Evolutionary conservation across 2,888 invertebrate genomes (phyloP).

Genomic region (Rotaria socialis): DNA sequence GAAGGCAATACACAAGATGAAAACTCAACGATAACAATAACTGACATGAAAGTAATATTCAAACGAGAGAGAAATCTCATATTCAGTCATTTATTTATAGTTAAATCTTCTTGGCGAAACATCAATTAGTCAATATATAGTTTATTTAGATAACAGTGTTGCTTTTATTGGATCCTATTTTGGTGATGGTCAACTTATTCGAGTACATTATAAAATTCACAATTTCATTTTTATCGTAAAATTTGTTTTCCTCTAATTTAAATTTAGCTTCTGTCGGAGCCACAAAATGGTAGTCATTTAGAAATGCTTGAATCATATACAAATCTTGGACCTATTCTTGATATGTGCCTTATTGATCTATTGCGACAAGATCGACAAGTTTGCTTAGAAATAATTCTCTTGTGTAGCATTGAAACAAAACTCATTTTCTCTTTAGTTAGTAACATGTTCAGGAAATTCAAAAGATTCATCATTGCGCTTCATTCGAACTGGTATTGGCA

Average conservation of each 20-base stretch:
- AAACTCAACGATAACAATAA: background rate
- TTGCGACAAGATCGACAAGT: constrained; percentile 70
- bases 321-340: constrained; percentile 91
- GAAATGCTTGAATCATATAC: constrained; percentile 91
- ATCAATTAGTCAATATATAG: constrained; percentile 86
- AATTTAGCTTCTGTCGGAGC: background rate
- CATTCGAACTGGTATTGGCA: constrained; percentile 95
- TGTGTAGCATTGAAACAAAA: too few relatives aligned
- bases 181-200: constrained; percentile 88
- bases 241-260: too few relatives aligned
- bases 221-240: too few relatives aligned
- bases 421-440: constrained; percentile 63
- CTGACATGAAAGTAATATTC: background rate
- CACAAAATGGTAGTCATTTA: constrained; percentile 76
- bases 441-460: constrained; percentile 91
- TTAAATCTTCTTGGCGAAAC: constrained; percentile 56
- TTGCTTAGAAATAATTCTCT: background rate
- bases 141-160: constrained; percentile 94
- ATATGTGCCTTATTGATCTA: constrained; percentile 93
- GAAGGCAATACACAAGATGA: constrained; percentile 61
- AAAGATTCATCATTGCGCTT: constrained; percentile 95
- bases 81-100: background rate
- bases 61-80: too few relatives aligned
- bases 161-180: constrained; percentile 85
- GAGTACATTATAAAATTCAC: constrained; percentile 50